Conservation (phyloP, 1,140 invertebrate species). For the Panonychus citri region DNA sequence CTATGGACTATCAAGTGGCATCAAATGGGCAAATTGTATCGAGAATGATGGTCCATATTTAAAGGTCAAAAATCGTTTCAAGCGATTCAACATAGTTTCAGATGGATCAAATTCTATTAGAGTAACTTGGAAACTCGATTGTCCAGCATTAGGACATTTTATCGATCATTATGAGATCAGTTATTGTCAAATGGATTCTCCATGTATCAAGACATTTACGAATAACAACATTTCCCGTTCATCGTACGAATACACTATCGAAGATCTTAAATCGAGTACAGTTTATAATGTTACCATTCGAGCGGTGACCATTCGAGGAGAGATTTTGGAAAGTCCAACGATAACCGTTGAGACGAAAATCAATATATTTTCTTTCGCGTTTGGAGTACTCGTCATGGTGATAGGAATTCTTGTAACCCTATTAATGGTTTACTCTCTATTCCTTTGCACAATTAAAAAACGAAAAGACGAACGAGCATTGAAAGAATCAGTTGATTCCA, state of each 20-base stretch:
- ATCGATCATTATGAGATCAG: no score
- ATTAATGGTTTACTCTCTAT: neutral
- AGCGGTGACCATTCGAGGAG: neutral
- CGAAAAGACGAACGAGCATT: neutral
- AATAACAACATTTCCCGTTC: neutral
- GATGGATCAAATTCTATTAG: no score
- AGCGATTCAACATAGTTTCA: no score
- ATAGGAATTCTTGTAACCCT: neutral
- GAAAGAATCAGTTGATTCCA: neutral
- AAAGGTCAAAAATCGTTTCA: no score
- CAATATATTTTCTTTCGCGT: neutral
- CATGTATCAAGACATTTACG: no score
- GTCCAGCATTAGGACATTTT: no score
- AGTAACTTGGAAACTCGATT: no score
- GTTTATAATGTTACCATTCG: neutral
- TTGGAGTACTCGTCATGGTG: neutral
- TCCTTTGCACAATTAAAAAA: neutral
- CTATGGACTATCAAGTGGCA: no score
- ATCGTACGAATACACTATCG: no score
- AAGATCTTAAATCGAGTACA: neutral
- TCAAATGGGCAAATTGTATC: no score
- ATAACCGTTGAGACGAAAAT: neutral
- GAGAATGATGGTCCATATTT: no score
- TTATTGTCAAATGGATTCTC: no score
- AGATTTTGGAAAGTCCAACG: neutral